Conservation (phyloP, 2,888 invertebrate species). For the Schizaphis graminum region DNA sequence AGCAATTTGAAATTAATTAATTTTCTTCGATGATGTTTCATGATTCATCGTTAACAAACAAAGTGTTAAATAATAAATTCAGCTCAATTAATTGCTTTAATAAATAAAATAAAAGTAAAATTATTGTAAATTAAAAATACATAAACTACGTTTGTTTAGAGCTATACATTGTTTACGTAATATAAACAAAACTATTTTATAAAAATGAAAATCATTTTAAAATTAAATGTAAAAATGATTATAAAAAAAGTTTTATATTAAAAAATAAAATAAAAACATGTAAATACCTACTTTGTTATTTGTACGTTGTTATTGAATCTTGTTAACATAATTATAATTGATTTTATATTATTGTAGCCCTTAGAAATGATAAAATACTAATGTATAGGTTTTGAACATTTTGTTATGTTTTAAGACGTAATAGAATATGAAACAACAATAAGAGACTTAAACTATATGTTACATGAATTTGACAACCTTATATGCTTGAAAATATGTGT, state of each 20-base stretch:
- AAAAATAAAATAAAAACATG: constrained; percentile 54
- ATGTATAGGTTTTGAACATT: constrained; percentile 54
- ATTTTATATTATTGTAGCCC: constrained; percentile 62
- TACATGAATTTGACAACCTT: constrained; percentile 33
- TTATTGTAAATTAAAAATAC: constrained; percentile 55
- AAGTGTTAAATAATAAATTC: constrained; percentile 64
- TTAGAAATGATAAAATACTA: constrained; percentile 45
- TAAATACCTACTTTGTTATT: constrained; percentile 66
- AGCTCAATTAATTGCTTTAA: constrained; percentile 64
- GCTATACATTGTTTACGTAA: constrained; percentile 53
- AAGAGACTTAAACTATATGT: constrained; percentile 39
- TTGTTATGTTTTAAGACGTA: constrained; percentile 22
- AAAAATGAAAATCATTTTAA: constrained; percentile 55
- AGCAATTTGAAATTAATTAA: constrained; percentile 49
- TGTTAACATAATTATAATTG: constrained; percentile 66
- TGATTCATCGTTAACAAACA: constrained; percentile 38
- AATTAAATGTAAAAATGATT: constrained; percentile 46
- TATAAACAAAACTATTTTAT: constrained; percentile 59
- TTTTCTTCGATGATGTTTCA: constrained; percentile 49
- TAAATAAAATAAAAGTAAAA: constrained; percentile 55
- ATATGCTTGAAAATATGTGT: constrained; percentile 20
- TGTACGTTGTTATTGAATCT: constrained; percentile 65
- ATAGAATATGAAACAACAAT: constrained; percentile 34
- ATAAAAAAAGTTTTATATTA: constrained; percentile 62
- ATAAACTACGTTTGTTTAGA: constrained; percentile 57